phyloP scores from a whole-genome alignment of 2,113 vertebrate genomes.

The Paratilapia polleni region DNA sequence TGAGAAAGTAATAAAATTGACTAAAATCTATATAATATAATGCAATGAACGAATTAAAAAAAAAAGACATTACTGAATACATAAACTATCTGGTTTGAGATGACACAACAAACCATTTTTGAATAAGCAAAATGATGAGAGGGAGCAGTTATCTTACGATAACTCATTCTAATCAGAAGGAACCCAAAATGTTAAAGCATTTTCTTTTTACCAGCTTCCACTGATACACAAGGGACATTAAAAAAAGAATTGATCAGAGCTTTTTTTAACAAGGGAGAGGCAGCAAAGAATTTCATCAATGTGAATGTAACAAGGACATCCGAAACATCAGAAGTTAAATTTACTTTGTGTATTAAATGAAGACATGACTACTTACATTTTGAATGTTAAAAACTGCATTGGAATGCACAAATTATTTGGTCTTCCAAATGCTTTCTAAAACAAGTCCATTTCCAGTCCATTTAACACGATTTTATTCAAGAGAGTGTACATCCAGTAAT shows the following conservation, averaged over 20 bases:
- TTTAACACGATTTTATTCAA: slow-evolving; percentile 21
- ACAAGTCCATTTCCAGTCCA: neutral
- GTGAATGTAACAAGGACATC: neutral
- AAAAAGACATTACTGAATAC: no score
- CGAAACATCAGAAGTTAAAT: neutral
- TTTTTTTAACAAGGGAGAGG: neutral
- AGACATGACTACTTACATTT: neutral
- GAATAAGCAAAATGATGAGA: no score
- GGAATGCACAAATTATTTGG: neutral
- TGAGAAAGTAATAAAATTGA: no score
- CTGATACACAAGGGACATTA: neutral
- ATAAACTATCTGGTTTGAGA: no score
- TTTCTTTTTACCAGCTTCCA: no score
- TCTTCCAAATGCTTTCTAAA: neutral
- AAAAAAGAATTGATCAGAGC: neutral
- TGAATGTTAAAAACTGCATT: neutral
- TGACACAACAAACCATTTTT: no score
- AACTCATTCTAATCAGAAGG: no score
- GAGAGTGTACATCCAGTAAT: neutral
- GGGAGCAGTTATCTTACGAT: no score
- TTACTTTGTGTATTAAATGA: neutral
- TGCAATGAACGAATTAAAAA: no score
- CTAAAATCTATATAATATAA: no score
- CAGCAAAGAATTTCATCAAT: neutral
- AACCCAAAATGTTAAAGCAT: no score